Conservation (phyloP, 2,797 vertebrate genomes). For the Scolopax bukidnonensis region DNA sequence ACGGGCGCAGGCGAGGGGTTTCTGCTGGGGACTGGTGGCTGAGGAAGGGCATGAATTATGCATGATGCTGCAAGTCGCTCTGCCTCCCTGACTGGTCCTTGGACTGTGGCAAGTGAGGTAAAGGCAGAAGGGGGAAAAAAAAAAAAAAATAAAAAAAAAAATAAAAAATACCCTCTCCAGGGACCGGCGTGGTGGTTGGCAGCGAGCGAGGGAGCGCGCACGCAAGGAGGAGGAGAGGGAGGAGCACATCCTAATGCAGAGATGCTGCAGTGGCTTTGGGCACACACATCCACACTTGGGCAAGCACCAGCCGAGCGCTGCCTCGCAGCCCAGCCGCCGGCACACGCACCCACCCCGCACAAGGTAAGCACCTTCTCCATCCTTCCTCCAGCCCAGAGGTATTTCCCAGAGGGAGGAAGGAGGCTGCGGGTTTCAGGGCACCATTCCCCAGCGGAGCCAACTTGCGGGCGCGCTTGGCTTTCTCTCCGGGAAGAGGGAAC, state of each 20-base stretch:
- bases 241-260: constrained; percentile 86
- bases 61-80: constrained; percentile 38
- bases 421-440: background rate
- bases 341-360: background rate
- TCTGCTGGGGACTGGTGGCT: background rate
- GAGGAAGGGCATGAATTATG: constrained; percentile 53
- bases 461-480: background rate
- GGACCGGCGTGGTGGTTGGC: constrained; percentile 50
- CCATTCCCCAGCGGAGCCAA: background rate
- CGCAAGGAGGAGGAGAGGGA: constrained; percentile 75
- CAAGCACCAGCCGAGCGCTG: constrained; percentile 30
- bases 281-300: constrained; percentile 70
- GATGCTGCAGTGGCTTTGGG: constrained; percentile 81
- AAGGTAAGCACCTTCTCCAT: constrained; percentile 31
- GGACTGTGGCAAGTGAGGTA: constrained; percentile 75
- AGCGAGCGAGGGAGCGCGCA: constrained; percentile 60
- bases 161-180: background rate
- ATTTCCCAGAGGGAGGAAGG: too few species aligned
- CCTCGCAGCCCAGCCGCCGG: background rate
- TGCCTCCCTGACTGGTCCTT: constrained; percentile 46
- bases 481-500: background rate
- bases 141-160: background rate
- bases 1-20: background rate
- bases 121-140: background rate
- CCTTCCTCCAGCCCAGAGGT: rapidly evolving